phyloP scores from a whole-genome alignment of 2,113 vertebrate genomes.

The Rana temporaria region DNA sequence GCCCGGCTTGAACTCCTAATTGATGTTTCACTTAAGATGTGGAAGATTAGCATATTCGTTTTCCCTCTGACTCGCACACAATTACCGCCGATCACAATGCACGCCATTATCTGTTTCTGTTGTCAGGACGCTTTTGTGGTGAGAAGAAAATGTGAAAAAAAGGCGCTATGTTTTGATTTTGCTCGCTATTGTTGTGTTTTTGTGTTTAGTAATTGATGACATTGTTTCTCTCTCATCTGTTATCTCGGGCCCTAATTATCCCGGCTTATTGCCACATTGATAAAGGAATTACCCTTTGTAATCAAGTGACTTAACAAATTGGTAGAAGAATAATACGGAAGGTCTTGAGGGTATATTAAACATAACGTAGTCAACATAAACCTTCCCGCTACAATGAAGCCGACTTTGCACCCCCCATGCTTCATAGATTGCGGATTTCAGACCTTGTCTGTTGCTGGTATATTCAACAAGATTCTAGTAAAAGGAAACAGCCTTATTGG shows the following conservation, averaged over 20 bases:
- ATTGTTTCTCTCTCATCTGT: slow-evolving; percentile 1
- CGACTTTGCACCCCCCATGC: too few species aligned
- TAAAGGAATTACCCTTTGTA: slow-evolving; percentile 31
- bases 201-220: slow-evolving; percentile 33
- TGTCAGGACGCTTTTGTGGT: slow-evolving; percentile 7
- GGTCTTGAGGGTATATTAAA: neutral
- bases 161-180: slow-evolving; percentile 13
- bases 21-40: slow-evolving; percentile 14
- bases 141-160: slow-evolving; percentile 7
- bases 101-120: slow-evolving; percentile 20
- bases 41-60: slow-evolving; percentile 5
- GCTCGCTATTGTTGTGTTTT: slow-evolving; percentile 10
- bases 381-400: too few species aligned
- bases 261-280: slow-evolving; percentile 28
- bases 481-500: too few species aligned
- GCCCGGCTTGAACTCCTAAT: slow-evolving; percentile 1
- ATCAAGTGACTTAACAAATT: slow-evolving; percentile 13
- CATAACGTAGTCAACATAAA: neutral
- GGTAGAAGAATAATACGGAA: neutral
- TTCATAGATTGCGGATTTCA: too few species aligned
- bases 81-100: neutral
- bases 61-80: slow-evolving; percentile 2
- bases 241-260: slow-evolving; percentile 24
- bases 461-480: too few species aligned
- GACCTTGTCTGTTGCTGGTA: too few species aligned